Evolutionary conservation across 2,113 vertebrate species (phyloP).

Genomic region (Catagonus wagneri): DNA sequence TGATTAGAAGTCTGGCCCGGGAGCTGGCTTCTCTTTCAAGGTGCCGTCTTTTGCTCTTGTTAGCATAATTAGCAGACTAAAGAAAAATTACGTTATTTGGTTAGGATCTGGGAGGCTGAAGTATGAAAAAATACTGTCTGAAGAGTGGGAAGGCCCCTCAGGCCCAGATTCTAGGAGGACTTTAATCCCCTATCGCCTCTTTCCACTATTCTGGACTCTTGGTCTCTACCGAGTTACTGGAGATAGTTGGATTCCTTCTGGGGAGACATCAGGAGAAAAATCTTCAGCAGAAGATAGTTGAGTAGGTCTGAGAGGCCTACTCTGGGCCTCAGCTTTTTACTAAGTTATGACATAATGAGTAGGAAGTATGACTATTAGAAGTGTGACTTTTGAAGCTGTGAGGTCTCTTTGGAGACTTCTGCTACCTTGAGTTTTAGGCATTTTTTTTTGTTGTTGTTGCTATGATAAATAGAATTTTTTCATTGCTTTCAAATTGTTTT

Average conservation of each 20-base stretch:
- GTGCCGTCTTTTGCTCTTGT: not conserved
- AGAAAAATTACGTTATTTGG: not conserved
- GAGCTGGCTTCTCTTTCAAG: no score
- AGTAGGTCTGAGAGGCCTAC: not conserved
- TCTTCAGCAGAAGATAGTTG: not conserved
- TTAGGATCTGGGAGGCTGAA: not conserved
- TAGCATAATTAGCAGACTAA: not conserved
- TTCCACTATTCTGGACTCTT: not conserved
- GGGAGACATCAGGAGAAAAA: not conserved
- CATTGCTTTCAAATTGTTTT: slow-evolving; percentile 45
- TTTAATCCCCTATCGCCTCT: not conserved
- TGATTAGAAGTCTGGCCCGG: not conserved
- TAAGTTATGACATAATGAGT: not conserved
- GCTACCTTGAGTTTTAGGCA: not conserved
- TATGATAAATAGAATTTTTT: not conserved
- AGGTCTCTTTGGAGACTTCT: not conserved
- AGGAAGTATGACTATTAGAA: not conserved
- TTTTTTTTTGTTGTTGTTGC: slow-evolving; percentile 38
- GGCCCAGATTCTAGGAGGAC: not conserved
- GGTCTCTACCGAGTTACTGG: not conserved
- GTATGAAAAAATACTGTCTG: not conserved
- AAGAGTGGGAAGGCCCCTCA: not conserved
- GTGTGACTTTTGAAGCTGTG: not conserved
- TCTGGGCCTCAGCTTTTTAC: not conserved
- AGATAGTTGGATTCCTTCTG: not conserved